Conservation (phyloP, 2,888 invertebrate species). For the Heliconius erato region DNA sequence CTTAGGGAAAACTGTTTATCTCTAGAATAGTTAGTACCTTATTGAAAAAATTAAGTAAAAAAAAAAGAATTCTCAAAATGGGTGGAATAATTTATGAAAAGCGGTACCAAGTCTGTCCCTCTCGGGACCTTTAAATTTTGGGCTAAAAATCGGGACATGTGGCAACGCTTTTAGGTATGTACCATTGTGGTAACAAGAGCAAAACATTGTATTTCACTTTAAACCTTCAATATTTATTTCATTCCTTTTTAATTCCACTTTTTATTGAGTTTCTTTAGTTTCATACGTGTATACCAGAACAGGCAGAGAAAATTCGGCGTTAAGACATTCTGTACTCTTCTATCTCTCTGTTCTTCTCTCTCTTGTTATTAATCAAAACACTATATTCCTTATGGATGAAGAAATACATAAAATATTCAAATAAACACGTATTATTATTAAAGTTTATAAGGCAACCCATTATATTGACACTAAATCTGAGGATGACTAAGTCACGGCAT, state of each 20-base stretch:
- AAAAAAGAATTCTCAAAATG: too few species aligned
- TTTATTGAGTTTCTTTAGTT: not conserved
- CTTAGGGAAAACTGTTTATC: too few species aligned
- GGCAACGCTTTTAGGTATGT: not conserved
- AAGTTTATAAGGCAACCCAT: slow-evolving; percentile 39
- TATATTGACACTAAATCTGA: slow-evolving; percentile 50
- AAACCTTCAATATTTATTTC: not conserved
- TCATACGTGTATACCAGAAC: not conserved
- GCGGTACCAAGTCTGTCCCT: too few species aligned
- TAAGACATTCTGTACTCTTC: too few species aligned
- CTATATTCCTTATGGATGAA: not conserved
- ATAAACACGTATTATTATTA: not conserved
- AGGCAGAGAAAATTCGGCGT: not conserved
- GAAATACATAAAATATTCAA: slow-evolving; percentile 38
- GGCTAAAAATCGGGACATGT: too few species aligned
- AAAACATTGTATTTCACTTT: not conserved
- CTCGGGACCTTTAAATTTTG: too few species aligned
- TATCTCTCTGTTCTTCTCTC: too few species aligned
- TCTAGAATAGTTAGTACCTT: too few species aligned
- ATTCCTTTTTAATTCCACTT: not conserved
- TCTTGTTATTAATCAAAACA: too few species aligned
- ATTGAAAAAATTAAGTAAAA: too few species aligned
- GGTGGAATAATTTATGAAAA: too few species aligned
- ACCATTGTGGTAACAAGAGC: not conserved
- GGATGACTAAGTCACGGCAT: slow-evolving; percentile 48